Conservation (phyloP, 2,888 invertebrate genomes). For the Cyaniris semiargus region DNA sequence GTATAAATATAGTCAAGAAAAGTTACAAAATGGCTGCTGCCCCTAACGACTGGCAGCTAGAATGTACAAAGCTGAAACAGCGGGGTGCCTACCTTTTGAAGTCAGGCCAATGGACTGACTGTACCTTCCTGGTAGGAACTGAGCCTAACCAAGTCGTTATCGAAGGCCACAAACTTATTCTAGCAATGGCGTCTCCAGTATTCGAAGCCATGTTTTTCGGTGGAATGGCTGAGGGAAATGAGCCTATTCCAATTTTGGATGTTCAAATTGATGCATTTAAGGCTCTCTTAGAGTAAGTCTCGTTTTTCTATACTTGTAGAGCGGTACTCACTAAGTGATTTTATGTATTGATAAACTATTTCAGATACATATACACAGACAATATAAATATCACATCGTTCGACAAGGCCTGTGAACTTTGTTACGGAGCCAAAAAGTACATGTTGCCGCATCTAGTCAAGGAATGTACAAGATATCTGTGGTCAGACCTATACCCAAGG, state of each 20-base stretch:
- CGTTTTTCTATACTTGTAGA: background rate
- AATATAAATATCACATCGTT: constrained; percentile 89
- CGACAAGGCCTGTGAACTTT: constrained; percentile 92
- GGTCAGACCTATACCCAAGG: constrained; percentile 88
- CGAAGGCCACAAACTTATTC: constrained; percentile 88
- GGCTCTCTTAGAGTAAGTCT: constrained; percentile 86
- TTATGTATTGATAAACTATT: background rate
- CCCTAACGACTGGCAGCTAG: constrained; percentile 88
- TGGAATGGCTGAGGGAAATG: constrained; percentile 88
- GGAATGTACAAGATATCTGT: constrained; percentile 90
- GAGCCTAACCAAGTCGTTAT: constrained; percentile 87
- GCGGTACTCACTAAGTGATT: background rate
- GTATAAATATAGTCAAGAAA: constrained; percentile 15
- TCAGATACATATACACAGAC: constrained; percentile 90
- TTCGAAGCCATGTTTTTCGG: constrained; percentile 95
- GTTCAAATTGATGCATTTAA: constrained; percentile 93
- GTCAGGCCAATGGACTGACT: constrained; percentile 91
- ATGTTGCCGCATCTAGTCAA: constrained; percentile 91
- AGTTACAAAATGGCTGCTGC: constrained; percentile 68
- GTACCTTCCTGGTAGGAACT: constrained; percentile 89
- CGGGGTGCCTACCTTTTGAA: constrained; percentile 88
- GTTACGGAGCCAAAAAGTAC: constrained; percentile 93
- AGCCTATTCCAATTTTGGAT: constrained; percentile 89
- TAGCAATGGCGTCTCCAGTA: constrained; percentile 93
- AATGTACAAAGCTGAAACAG: constrained; percentile 85